Base-by-base conservation (phyloP, 2,113 vertebrate genomes). In the Heteronetta atricapilla region DNA sequence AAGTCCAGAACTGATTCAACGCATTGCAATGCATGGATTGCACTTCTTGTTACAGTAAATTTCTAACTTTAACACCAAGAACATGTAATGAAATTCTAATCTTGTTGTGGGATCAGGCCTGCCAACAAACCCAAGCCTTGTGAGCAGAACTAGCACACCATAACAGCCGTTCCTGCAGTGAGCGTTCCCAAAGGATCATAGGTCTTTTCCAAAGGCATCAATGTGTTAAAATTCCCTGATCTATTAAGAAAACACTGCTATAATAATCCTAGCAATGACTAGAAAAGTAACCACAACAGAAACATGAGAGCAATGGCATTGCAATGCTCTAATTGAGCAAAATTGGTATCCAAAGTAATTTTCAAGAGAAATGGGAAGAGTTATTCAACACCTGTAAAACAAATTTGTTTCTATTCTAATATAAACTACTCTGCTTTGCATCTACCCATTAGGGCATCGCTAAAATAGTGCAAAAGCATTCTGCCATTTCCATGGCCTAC, bases 141-240 rank as follows among this genome's bases (percentile, higher is more conserved):
- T 2, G 7, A 56, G n/a, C 44, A 77, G 28, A 89, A 26, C 25
- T 21, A 58, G 25, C 53, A 58, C 18, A 81, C 22, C 17, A 8
- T 1, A 3, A 55, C 4, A 76, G 34, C 15, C 26, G 42, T 28
- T 85, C 75, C 3, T 56, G 18, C 16, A n/a, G 22, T 0, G 2
- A 29, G 2, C 6, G 44, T 19, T 26, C 31, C 72, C 22, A 34
- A 56, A 77, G 67, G 3, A 42, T 3, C 3, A 2, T 1, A 17
- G 11, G 0, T 70, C n/a, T 46, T 23, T 56, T 68, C 14, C 2
- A 7, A 6, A 6, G 3, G 6, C 12, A 40, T 15, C 33, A 44
- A 53, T 15, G 40, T 0, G 0, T 10, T 23, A 40, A 63, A 59
- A 13, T 42, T 11, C 13, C 10, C 6, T 2, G 0, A 8, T 4